These are phyloP conservation scores for Sigmodon hispidus DNA, from an alignment of 2,113 vertebrate species.

Conservation along the genomic window DNA sequence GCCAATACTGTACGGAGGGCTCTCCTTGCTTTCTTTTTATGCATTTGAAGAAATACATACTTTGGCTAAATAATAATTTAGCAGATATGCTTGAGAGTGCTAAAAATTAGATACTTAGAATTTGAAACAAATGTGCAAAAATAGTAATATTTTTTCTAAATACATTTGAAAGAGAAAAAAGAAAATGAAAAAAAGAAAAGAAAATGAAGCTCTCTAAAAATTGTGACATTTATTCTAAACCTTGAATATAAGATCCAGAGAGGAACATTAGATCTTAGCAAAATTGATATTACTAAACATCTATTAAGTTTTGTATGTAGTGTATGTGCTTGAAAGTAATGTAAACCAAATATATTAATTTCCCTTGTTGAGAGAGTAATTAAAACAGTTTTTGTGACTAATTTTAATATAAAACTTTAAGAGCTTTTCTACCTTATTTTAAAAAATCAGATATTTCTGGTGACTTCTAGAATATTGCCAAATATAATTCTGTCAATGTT, in stretches of 20 bases:
- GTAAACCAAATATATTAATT: not conserved
- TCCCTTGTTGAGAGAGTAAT: not conserved
- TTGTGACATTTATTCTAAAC: not conserved
- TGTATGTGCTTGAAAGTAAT: not conserved
- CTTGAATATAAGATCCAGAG: not conserved
- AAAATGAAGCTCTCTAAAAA: conserved; percentile 33
- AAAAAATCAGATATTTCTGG: not conserved
- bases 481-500: conserved; percentile 5
- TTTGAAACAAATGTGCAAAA: not conserved
- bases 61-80: conserved; percentile 29
- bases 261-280: not conserved
- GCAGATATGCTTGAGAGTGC: not conserved
- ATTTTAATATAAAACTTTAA: not conserved
- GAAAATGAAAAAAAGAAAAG: too few species aligned
- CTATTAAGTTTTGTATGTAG: not conserved
- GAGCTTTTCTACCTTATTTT: not conserved
- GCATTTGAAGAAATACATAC: not conserved
- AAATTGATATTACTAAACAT: not conserved
- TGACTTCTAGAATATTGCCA: not conserved
- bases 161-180: not conserved
- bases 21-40: conserved; percentile 6
- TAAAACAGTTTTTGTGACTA: not conserved
- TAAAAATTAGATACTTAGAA: not conserved
- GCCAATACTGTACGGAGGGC: not conserved
- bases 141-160: not conserved